phyloP scores from a whole-genome alignment of 2,113 vertebrate species.

The Lampris incognitus region DNA sequence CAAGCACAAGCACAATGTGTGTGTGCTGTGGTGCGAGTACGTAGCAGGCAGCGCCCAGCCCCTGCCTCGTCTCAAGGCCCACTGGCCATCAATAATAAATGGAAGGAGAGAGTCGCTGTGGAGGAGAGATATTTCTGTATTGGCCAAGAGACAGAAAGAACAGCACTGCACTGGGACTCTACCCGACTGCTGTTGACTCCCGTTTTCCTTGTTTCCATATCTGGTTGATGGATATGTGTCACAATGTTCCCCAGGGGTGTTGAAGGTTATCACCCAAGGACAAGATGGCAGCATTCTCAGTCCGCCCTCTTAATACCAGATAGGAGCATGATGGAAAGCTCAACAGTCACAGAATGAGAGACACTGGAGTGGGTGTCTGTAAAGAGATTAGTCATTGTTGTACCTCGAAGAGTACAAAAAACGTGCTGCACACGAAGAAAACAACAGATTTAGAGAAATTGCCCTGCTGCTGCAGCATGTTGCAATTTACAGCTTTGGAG shows the following conservation, averaged over 20 bases:
- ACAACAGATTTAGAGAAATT: not conserved
- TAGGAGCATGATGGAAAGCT: not conserved
- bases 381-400: conserved; percentile 36
- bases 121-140: conserved; percentile 37
- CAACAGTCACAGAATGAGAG: conserved; percentile 12
- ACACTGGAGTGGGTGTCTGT: conserved; percentile 25
- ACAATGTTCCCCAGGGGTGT: conserved; percentile 15
- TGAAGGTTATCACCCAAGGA: conserved; percentile 57
- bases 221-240: conserved; percentile 35
- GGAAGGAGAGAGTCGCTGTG: conserved; percentile 10
- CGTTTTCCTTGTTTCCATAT: not conserved
- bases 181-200: not conserved
- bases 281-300: conserved; percentile 43
- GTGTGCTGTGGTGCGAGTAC: not conserved
- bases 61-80: conserved; percentile 42
- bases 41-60: conserved; percentile 18
- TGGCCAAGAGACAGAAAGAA: conserved; percentile 19
- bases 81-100: conserved; percentile 71
- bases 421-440: conserved; percentile 9
- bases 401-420: not conserved
- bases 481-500: not conserved
- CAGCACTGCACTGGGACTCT: not conserved
- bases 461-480: not conserved
- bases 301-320: conserved; percentile 17
- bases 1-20: not conserved